Base-by-base conservation (phyloP, 2,888 invertebrate genomes). In the Limenitis camilla region DNA sequence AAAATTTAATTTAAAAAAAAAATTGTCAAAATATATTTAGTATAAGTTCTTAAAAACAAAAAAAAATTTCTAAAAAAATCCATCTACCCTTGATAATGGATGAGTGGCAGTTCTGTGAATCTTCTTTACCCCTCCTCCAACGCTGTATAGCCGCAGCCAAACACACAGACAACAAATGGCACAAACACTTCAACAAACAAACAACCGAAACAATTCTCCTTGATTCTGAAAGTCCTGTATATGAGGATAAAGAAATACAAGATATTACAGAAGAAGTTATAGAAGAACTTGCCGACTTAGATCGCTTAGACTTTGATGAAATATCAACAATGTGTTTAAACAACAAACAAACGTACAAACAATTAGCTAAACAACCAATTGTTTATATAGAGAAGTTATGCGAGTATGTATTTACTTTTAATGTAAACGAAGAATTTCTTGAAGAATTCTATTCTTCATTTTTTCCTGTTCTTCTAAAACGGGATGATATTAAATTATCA, bases 311-410 rank as follows among this genome's bases (percentile, higher is more conserved):
- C 6, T 63, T 76, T 1, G 60, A 66, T 4, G 52, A 52, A 9
- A 55, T 81, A 0, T 46, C 68, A 1, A 58, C 69, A 55, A 67
- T 72, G 61, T 74, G 73, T 36, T 36, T 53, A 0, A 69, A 64
- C 59, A 61, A 69, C 5, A 61, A 60, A 0, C 51, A 56, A 10
- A 53, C 76, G 29, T 53, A 76, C 0, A 9, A 39, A 0, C 51
- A 60, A 47, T 55, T 82, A n/a, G 73, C 79, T 0, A 38, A 69
- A 49, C 52, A 81, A 4, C 50, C 76, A 1, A 32, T 45, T 2
- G 54, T 49, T 36, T 55, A 61, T 4, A 58, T 71, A 38, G 77
- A 78, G 44, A 71, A 68, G 49, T 47, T 82, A 33, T 72, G 68
- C 8, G 60, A 65, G 2, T 57, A 71, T 27, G 59, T 80, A 30